Base-by-base conservation (phyloP, 2,797 vertebrate species). In the Erithacus rubecula region DNA sequence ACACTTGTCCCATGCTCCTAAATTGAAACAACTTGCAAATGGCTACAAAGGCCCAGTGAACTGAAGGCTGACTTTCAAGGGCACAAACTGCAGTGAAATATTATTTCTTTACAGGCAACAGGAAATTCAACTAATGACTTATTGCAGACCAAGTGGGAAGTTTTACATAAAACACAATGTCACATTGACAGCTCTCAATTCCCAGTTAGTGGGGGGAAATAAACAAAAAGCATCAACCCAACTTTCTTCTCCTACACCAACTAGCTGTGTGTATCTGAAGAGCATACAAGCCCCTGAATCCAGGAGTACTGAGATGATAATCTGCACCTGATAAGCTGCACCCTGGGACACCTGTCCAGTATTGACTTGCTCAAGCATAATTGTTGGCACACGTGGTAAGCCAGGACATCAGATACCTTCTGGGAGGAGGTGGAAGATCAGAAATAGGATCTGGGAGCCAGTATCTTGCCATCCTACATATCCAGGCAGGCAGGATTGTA, bases 361-460 rank as follows among this genome's bases (percentile, higher is more conserved):
- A 87, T 87, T 94, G 93, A 76, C 89, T 93, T 92, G 86, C 81
- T 85, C 46, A 71, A 75, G 52, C 46, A 39, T 92, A 46, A 53
- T 59, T 69, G 65, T 72, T 89, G 75, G 37, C 87, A 55, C 64
- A 70, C 49, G 34, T 9, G 32, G 81, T 67, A 89, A 95, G 82
- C 27, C 72, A 93, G 91, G 89, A 83, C 87, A 95, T 87, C 91
- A 96, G 94, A 96, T 95, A 93, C 2, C 39, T 32, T 5, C 71
- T 68, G 58, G 71, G 49, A 93, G 56, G 60, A 87, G 89, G 41
- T 80, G 82, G 87, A 94, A 95, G 79, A 95, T 94, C 82, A 92
- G 95, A 83, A 95, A 96, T 34, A 55, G 36, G 68, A 96, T 89
- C 93, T 87, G 71, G 52, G 56, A 89, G 71, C 44, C 81, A 72